Evolutionary conservation across 2,113 vertebrate species (phyloP).

Genomic region (Dasypus novemcinctus): DNA sequence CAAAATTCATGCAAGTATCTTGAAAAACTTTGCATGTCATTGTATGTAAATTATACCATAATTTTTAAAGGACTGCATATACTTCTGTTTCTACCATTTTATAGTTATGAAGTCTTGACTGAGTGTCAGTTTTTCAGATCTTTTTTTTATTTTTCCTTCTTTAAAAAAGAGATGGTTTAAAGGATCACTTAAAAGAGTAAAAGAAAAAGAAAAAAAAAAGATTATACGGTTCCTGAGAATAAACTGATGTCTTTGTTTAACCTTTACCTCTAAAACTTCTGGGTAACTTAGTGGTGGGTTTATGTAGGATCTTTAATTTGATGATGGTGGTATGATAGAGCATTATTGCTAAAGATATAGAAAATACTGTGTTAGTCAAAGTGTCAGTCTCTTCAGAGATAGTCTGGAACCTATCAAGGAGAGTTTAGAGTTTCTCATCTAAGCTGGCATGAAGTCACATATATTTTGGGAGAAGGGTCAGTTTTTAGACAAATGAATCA

Average conservation of each 20-base stretch:
- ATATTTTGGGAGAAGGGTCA: not conserved
- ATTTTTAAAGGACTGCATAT: too few relatives aligned
- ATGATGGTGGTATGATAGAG: not conserved
- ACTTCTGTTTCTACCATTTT: too few relatives aligned
- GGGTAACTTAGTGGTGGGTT: not conserved
- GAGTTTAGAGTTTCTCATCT: not conserved
- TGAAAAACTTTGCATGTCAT: too few relatives aligned
- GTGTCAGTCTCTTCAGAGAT: not conserved
- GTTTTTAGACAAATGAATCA: not conserved
- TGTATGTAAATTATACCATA: too few relatives aligned
- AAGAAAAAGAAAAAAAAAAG: not conserved
- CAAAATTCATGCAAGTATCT: too few relatives aligned
- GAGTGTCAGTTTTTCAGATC: too few relatives aligned
- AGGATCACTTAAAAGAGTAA: not conserved
- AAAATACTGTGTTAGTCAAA: not conserved
- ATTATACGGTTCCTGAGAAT: not conserved
- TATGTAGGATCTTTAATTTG: not conserved
- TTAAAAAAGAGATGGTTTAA: too few relatives aligned
- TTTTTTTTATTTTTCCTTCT: too few relatives aligned
- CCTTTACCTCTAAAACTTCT: not conserved
- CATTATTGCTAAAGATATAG: too few relatives aligned
- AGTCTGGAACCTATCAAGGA: not conserved
- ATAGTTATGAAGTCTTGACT: too few relatives aligned
- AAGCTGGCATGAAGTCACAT: not conserved
- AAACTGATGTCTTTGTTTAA: not conserved